These are phyloP conservation scores for Branchinecta sandiegonensis DNA, from an alignment of 2,888 invertebrate species.

Conservation along the genomic window DNA sequence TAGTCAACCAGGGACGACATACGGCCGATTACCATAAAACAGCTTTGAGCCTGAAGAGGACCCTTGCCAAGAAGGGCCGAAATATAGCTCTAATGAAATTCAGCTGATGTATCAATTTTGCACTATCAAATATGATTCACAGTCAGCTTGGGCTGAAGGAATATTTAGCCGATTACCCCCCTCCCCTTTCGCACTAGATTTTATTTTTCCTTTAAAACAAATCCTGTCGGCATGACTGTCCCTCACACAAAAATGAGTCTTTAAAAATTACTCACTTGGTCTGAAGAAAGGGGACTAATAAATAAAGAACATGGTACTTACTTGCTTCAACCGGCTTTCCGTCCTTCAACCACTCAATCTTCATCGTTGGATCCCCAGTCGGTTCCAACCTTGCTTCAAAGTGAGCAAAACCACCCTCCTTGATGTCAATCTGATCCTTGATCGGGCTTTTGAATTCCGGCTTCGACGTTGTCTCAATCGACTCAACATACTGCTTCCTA, in stretches of 20 bases:
- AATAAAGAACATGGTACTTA: constrained; percentile 32
- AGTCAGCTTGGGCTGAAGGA: no score
- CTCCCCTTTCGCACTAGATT: no score
- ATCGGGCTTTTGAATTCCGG: constrained; percentile 81
- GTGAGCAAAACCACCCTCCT: constrained; percentile 86
- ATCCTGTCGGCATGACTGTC: not conserved
- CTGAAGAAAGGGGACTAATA: no score
- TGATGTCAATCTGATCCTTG: constrained; percentile 66
- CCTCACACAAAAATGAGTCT: not conserved
- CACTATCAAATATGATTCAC: no score
- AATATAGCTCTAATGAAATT: no score
- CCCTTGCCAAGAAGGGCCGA: no score
- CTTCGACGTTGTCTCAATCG: constrained; percentile 58
- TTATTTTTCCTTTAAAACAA: constrained; percentile 18
- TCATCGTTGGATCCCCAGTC: constrained; percentile 71
- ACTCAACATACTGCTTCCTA: constrained; percentile 61
- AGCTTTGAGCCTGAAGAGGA: no score
- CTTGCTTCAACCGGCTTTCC: constrained; percentile 79
- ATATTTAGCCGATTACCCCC: no score
- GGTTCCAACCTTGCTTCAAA: constrained; percentile 91
- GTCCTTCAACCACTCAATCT: constrained; percentile 85
- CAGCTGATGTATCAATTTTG: no score
- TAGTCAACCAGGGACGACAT: no score
- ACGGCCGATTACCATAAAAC: no score
- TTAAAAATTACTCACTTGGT: not conserved